These are phyloP conservation scores for Gallinago undulata DNA, from an alignment of 2,113 vertebrate genomes.

Conservation along the genomic window DNA sequence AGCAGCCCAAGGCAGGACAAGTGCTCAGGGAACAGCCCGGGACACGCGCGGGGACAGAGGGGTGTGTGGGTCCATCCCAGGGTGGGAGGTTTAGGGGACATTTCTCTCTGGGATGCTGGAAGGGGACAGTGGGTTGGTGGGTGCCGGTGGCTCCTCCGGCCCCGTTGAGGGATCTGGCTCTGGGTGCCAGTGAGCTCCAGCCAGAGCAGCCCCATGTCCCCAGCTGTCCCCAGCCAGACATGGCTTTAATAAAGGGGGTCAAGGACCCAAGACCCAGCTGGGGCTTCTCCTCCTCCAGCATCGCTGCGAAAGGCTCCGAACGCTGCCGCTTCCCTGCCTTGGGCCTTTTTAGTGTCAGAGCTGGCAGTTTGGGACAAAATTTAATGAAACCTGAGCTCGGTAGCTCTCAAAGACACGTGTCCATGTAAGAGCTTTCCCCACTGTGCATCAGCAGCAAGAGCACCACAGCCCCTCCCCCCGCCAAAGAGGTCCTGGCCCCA, in stretches of 20 bases:
- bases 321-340: not conserved
- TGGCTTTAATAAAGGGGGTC: not conserved
- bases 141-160: not conserved
- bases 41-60: accelerated
- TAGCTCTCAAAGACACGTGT: not conserved
- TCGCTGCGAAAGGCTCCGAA: accelerated
- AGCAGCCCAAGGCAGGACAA: not conserved
- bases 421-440: not conserved
- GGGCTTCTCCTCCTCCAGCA: too few species aligned
- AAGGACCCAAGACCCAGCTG: too few species aligned
- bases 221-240: too few species aligned
- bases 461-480: not conserved
- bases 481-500: not conserved
- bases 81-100: not conserved
- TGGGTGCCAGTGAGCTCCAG: not conserved
- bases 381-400: not conserved
- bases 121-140: not conserved
- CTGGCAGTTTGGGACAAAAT: not conserved
- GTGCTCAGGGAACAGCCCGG: not conserved
- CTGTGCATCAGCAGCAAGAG: not conserved
- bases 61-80: accelerated
- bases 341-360: not conserved
- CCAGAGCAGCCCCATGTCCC: not conserved
- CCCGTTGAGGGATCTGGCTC: not conserved
- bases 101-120: too few species aligned